Evolutionary conservation across 1,140 invertebrate species (phyloP), one percentile per base, ranked within the genome.

Genomic region (Pogonognathellus flavescens): DNA sequence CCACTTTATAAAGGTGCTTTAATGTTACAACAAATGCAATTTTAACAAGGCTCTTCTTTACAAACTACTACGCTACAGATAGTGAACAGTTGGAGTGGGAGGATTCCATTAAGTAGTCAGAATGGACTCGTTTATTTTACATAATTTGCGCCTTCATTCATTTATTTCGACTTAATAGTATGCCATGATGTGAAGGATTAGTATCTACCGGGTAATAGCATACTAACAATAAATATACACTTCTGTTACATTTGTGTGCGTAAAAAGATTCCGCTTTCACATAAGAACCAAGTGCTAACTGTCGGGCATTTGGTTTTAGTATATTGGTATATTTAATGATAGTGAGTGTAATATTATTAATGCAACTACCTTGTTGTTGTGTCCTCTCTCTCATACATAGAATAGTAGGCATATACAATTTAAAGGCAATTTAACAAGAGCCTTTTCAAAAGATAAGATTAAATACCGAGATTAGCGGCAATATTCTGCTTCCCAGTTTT

Each of bases 381-480:
- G 31, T 41, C 31, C 31, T 41, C 31, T 41, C 31, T 41, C 31
- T 3, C 31, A 41, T 6, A 41, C 31, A 41, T 1, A 6, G 31
- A 41, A 41, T 41, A 41, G n/a, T n/a, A n/a, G 49, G 55, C 20
- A 57, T 31, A 80, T 20, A 41, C 84, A 85, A 85, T 85, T 85
- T 85, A 81, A 85, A 85, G 80, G 76, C 84, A 85, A 81, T 85
- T 85, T 62, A 57, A 20, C 52, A 8, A 81, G 50, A 53, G 62
- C 49, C 55, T 57, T 55, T 80, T 72, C 52, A 81, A 80, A 85
- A 85, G 84, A 85, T 85, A 85, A 85, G 84, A 85, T 85, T 80
- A 85, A 85, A 60, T 57, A 76, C 16, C 60, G 8, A 80, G 80
- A 81, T 85, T 85, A 76, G 31, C 14, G 16, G 53, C 53, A 4